These are phyloP conservation scores for Lasioglossum albipes DNA, from an alignment of 1,140 invertebrate species.

Conservation along the genomic window DNA sequence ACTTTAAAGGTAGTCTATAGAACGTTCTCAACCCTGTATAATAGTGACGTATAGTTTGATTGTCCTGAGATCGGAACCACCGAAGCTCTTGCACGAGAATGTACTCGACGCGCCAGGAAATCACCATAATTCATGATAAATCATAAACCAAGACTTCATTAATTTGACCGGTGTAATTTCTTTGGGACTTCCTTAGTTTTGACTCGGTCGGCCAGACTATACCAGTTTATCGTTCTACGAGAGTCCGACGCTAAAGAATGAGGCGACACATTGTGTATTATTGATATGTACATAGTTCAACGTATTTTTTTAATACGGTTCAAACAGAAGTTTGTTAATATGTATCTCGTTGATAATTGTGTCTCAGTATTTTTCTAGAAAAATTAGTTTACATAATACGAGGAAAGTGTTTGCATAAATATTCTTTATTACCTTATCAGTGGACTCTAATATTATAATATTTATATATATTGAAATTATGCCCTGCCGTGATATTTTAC, in stretches of 20 bases:
- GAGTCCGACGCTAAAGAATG: not conserved
- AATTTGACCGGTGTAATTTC: not conserved
- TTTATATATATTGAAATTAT: no score
- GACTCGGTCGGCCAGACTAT: not conserved
- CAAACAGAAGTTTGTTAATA: no score
- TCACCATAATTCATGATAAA: no score
- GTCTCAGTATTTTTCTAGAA: no score
- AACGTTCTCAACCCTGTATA: not conserved
- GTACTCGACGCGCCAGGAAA: not conserved
- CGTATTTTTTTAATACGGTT: no score
- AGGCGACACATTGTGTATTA: constrained; percentile 10
- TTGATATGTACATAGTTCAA: not conserved
- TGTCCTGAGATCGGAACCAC: not conserved
- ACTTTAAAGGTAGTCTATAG: no score
- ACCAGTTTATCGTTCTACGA: not conserved
- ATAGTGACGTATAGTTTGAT: not conserved
- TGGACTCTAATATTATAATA: no score
- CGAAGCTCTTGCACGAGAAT: not conserved
- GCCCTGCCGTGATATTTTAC: no score
- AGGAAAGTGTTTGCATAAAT: no score
- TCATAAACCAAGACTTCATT: not conserved
- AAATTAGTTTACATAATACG: no score
- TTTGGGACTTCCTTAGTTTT: not conserved
- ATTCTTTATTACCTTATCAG: no score
- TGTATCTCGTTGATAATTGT: no score